These are phyloP conservation scores for Melanaphis sacchari DNA, from an alignment of 1,140 invertebrate genomes.

Conservation along the genomic window DNA sequence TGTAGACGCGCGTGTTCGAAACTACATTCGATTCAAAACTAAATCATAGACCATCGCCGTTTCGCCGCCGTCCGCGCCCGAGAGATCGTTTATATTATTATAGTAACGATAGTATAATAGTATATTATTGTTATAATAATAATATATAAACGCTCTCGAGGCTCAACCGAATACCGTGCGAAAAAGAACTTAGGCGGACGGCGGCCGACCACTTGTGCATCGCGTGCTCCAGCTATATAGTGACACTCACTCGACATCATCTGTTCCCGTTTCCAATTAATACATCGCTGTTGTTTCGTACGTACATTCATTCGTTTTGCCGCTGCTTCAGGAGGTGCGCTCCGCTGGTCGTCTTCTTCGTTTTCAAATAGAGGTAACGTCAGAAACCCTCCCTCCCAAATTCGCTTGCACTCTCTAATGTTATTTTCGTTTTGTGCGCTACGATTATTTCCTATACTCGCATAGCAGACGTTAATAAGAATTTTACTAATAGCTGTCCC, in stretches of 20 bases:
- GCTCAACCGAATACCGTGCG: not conserved
- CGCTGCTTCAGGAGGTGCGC: not conserved
- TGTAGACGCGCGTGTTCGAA: not conserved
- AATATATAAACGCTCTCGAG: not conserved
- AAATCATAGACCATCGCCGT: not conserved
- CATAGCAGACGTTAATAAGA: not conserved
- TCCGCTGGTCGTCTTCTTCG: not conserved
- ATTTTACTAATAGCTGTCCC: not conserved
- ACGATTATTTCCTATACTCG: not conserved
- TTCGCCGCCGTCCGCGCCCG: not conserved
- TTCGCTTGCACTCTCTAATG: not conserved
- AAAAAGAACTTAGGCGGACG: not conserved
- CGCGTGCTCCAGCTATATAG: not conserved
- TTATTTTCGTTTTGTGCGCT: not conserved
- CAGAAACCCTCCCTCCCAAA: not conserved
- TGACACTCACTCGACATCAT: not conserved
- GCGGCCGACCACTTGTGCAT: not conserved
- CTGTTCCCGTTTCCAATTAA: not conserved
- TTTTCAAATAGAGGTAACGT: not conserved
- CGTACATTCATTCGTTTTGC: not conserved
- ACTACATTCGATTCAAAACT: not conserved
- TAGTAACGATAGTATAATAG: not conserved
- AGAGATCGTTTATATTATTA: not conserved
- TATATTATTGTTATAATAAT: not conserved
- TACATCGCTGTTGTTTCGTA: not conserved